Evolutionary conservation across 2,797 vertebrate species (phyloP), one percentile per base, ranked within the genome.

Genomic region (Ficedula albicollis): DNA sequence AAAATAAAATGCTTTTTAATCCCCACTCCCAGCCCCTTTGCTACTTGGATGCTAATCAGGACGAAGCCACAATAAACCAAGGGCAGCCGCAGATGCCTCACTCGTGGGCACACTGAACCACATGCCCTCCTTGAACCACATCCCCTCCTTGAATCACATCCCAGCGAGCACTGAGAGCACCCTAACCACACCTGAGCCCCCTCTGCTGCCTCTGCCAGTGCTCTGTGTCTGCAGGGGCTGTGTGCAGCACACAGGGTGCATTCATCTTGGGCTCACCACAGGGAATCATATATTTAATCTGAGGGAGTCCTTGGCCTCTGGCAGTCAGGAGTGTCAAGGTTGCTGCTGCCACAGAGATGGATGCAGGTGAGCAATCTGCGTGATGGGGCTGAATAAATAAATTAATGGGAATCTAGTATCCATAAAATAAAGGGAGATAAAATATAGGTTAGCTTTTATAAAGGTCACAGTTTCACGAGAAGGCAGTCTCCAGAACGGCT

Each of bases 231-330:
- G 68, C 11, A 4, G 8, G 36, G 46, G 66, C 55, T 13, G 3
- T 8, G 1, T 0, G 8, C 36, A 55, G 3, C 26, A 23, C 56
- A 36, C 51, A 38, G 27, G 2, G 9, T 34, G 19, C 51, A 51
- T 94, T 91, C 84, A 90, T 94, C 89, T 87, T 69, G 72, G 46
- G 55, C 36, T 96, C 78, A 44, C 83, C 48, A 34, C 9, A 6
- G 76, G 91, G 84, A 69, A 79, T 89, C 80, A 51, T 36, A 43
- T 27, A 91, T 87, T 91, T 90, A 84, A 95, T 96, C 74, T 59
- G 36, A 73, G 82, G 22, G 82, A 96, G 94, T 88, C 96, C 88
- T 88, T 97, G 93, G 91, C 89, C 92, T 93, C 67, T 69, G 85
- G 73, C 58, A 88, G 84, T 60, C 84, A 56, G 18, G 43, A 48